phyloP scores from a whole-genome alignment of 2,113 vertebrate species.

The Mus pahari region DNA sequence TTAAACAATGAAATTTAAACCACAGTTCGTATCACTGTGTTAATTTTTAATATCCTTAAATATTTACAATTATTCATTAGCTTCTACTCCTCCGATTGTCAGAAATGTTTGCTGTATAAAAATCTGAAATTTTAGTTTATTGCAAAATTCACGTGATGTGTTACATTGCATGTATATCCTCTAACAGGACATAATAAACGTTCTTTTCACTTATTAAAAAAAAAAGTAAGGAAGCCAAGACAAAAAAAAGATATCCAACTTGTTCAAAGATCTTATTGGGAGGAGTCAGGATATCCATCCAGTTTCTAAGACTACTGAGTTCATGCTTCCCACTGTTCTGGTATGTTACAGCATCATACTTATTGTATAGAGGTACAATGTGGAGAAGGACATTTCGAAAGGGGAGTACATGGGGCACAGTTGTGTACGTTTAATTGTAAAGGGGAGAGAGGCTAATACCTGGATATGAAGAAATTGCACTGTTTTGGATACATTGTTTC shows the following conservation, averaged over 20 bases:
- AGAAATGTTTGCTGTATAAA: neutral
- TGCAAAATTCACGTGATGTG: neutral
- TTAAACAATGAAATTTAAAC: neutral
- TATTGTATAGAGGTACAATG: neutral
- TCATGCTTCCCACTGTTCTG: neutral
- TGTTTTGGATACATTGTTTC: neutral
- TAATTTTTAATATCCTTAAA: neutral
- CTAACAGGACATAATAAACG: neutral
- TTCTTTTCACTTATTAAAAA: neutral
- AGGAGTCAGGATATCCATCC: neutral
- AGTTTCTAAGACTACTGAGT: neutral
- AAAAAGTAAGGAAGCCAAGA: neutral
- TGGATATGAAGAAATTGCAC: neutral
- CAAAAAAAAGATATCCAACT: neutral
- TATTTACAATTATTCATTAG: neutral
- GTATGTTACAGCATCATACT: neutral
- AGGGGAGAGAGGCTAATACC: neutral
- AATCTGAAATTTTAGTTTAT: neutral
- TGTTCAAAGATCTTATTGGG: neutral
- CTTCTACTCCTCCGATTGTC: neutral
- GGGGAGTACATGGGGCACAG: neutral
- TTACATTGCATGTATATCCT: neutral
- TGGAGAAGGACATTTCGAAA: neutral
- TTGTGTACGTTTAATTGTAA: neutral
- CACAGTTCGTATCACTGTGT: neutral